Percentiles rank a stretch among this genome's conserved stretches.
These are phyloP conservation scores for Ptychobarbus kaznakovi DNA, from an alignment of 2,797 vertebrate species.

Conservation along the genomic window DNA sequence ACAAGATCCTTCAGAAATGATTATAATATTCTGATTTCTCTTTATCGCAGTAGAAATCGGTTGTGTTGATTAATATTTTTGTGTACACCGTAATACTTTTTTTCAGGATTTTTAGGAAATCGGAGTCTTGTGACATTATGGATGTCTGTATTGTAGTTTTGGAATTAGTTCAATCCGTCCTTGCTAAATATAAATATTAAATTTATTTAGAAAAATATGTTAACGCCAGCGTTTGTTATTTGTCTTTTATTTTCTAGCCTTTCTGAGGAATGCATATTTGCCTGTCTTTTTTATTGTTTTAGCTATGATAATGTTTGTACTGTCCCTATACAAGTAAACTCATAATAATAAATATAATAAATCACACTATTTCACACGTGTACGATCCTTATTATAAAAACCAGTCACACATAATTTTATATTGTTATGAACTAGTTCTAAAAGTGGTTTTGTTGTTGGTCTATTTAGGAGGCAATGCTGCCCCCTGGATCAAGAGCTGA, in stretches of 20 bases:
- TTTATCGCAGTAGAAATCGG: background rate
- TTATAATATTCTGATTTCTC: background rate
- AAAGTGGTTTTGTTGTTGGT: background rate
- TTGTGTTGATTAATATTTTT: background rate
- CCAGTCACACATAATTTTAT: background rate
- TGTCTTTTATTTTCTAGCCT: background rate
- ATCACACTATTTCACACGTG: background rate
- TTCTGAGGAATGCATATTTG: background rate
- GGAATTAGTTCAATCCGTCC: background rate
- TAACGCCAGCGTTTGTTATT: background rate
- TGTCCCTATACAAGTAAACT: background rate
- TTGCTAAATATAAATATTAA: background rate
- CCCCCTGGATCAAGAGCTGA: background rate
- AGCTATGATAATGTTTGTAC: background rate
- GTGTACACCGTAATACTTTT: background rate
- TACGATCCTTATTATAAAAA: background rate
- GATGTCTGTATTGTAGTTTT: background rate
- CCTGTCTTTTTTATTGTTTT: background rate
- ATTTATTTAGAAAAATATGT: background rate
- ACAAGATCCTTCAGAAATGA: background rate
- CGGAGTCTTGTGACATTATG: background rate
- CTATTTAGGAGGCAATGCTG: slow-evolving; percentile 10
- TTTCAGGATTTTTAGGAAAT: background rate
- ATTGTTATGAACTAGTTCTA: background rate
- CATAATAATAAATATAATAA: background rate